phyloP scores from a whole-genome alignment of 2,888 invertebrate species.

The Tuta absoluta region DNA sequence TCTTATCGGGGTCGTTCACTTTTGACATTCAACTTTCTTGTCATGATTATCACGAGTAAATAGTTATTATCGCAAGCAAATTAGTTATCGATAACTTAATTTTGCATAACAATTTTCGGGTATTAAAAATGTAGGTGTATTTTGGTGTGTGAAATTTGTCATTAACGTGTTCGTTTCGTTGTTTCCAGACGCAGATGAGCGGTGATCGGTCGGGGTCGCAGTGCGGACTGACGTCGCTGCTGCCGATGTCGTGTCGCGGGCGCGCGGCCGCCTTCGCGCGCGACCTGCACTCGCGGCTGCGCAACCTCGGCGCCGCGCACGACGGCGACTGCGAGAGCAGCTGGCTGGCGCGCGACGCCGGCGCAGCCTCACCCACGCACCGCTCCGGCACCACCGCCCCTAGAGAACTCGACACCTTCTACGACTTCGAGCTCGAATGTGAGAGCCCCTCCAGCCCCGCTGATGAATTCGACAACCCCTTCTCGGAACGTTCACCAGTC shows the following conservation, averaged over 20 bases:
- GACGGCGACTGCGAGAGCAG: constrained; percentile 69
- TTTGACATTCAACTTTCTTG: constrained; percentile 71
- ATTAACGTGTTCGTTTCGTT: constrained; percentile 34
- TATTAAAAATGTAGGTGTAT: not conserved
- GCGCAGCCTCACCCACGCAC: constrained; percentile 33
- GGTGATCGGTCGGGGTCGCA: constrained; percentile 79
- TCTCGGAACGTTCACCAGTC: constrained; percentile 76
- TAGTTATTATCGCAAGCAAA: constrained; percentile 12
- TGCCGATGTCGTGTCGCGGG: constrained; percentile 90
- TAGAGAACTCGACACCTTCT: constrained; percentile 81
- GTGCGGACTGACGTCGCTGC: constrained; percentile 85
- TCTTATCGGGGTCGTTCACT: constrained; percentile 74
- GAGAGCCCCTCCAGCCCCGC: constrained; percentile 87
- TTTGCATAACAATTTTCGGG: not conserved
- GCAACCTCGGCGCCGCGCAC: constrained; percentile 84
- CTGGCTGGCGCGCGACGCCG: constrained; percentile 63
- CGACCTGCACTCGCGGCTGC: constrained; percentile 87
- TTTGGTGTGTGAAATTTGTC: constrained; percentile 25
- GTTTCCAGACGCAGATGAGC: constrained; percentile 79
- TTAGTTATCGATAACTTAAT: constrained; percentile 2
- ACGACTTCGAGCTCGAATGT: constrained; percentile 84
- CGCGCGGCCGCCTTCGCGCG: constrained; percentile 91
- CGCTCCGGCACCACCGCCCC: constrained; percentile 37
- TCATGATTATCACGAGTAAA: constrained; percentile 43
- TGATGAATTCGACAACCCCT: constrained; percentile 79